Evolutionary conservation across 1,140 invertebrate genomes (phyloP).

Genomic region (Drosophila sucinea): DNA sequence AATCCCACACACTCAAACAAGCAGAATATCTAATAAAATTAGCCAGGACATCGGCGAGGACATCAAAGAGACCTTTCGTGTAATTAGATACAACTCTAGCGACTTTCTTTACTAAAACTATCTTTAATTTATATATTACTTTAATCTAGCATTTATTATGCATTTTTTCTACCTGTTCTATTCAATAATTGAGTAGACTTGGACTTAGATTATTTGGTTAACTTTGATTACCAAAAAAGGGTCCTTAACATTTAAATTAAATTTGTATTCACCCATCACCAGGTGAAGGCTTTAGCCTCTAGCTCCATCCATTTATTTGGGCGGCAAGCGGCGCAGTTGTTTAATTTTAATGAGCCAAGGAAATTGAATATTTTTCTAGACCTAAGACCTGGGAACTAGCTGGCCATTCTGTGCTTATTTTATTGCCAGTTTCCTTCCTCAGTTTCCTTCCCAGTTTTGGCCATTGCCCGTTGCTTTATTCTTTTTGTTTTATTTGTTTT

Average conservation of each 20-base stretch:
- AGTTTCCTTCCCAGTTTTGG: slow-evolving; percentile 1
- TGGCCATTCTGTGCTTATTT: slow-evolving; percentile 34
- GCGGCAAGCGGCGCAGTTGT: slow-evolving; percentile 55
- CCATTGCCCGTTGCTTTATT: slow-evolving; percentile 48
- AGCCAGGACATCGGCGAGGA: slow-evolving; percentile 19
- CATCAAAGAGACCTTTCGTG: slow-evolving; percentile 40
- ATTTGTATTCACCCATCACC: not conserved
- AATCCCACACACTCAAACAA: slow-evolving; percentile 5
- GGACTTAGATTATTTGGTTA: too few relatives aligned
- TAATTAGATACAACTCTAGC: slow-evolving; percentile 31
- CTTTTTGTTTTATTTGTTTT: slow-evolving; percentile 25
- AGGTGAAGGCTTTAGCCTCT: not conserved
- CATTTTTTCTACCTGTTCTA: too few relatives aligned
- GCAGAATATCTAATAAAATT: slow-evolving; percentile 21
- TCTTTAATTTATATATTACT: too few relatives aligned
- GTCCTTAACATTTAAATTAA: not conserved
- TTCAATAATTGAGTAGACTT: too few relatives aligned
- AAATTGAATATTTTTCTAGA: slow-evolving; percentile 74
- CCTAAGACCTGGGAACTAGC: slow-evolving; percentile 34
- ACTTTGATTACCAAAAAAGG: too few relatives aligned
- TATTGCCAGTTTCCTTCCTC: slow-evolving; percentile 8
- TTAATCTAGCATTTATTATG: too few relatives aligned
- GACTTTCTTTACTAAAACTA: too few relatives aligned
- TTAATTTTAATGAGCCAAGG: slow-evolving; percentile 76
- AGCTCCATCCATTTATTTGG: not conserved